A percentile compares a stretch with the other conserved stretches of the same genome.
These are phyloP conservation scores for Parauchenoglanis punctatus DNA, from an alignment of 2,797 vertebrate genomes.

Conservation along the genomic window DNA sequence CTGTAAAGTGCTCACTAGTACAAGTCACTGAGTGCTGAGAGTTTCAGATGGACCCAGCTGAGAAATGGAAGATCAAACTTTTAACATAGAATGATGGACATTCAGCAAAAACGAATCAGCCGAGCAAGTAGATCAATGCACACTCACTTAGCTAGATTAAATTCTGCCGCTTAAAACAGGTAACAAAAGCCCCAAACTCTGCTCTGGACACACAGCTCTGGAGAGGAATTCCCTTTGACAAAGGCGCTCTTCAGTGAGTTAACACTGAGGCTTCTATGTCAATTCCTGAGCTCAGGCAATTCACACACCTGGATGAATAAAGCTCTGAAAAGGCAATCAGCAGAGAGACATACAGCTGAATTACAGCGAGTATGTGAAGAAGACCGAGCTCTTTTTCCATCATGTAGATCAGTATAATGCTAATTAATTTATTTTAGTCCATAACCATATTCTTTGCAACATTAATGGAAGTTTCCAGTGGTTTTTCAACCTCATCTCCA, in stretches of 20 bases:
- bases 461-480: background rate
- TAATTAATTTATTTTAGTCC: background rate
- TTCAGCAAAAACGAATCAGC: background rate
- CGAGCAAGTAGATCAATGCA: background rate
- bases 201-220: background rate
- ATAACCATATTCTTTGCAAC: background rate
- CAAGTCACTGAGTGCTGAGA: background rate
- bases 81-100: background rate
- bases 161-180: background rate
- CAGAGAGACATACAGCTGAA: background rate
- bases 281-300: conserved; percentile 27
- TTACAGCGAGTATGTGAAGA: background rate
- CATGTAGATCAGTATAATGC: background rate
- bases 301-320: conserved; percentile 43
- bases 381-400: background rate
- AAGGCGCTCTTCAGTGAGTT: conserved; percentile 34
- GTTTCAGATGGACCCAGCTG: background rate
- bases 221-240: conserved; percentile 29
- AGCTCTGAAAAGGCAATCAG: conserved; percentile 22
- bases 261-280: conserved; percentile 36
- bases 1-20: background rate
- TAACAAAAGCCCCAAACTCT: background rate
- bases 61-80: background rate
- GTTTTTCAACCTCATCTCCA: background rate
- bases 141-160: background rate